Percentiles rank a stretch among this genome's conserved stretches.
Evolutionary conservation across 2,888 invertebrate genomes (phyloP).

Genomic region (Nycteola revayana): DNA sequence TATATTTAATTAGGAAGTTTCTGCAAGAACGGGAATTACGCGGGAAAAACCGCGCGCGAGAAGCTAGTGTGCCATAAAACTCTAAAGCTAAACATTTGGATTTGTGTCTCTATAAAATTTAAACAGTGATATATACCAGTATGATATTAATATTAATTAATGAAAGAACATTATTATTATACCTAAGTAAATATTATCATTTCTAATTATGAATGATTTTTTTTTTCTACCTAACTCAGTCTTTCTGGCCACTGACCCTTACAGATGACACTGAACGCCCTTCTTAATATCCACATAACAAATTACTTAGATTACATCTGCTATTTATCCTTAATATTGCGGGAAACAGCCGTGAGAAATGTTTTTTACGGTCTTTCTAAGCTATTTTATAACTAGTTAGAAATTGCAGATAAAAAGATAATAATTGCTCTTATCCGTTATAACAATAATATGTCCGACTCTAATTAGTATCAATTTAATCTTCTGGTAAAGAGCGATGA

Average conservation of each 20-base stretch:
- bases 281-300: conserved; percentile 36
- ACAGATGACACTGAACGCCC: conserved; percentile 17
- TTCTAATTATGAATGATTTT: no score
- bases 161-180: no score
- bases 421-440: conserved; percentile 38
- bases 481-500: conserved; percentile 16
- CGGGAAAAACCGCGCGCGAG: no score
- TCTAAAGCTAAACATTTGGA: no score
- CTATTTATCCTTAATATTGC: conserved; percentile 6
- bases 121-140: no score
- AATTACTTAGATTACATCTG: conserved; percentile 14
- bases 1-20: no score
- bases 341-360: conserved; percentile 28
- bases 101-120: no score
- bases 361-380: conserved; percentile 8
- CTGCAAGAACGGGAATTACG: no score
- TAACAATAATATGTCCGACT: conserved; percentile 30
- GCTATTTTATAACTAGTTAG: conserved; percentile 16
- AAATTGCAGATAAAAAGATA: conserved; percentile 31
- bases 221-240: no score
- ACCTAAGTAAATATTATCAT: no score
- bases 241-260: conserved; percentile 42
- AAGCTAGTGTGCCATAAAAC: no score
- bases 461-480: conserved; percentile 33
- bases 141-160: no score